Percentiles rank a stretch among this genome's conserved stretches.
Evolutionary conservation across 1,140 invertebrate species (phyloP).

Genomic region (Diabrotica virgifera): DNA sequence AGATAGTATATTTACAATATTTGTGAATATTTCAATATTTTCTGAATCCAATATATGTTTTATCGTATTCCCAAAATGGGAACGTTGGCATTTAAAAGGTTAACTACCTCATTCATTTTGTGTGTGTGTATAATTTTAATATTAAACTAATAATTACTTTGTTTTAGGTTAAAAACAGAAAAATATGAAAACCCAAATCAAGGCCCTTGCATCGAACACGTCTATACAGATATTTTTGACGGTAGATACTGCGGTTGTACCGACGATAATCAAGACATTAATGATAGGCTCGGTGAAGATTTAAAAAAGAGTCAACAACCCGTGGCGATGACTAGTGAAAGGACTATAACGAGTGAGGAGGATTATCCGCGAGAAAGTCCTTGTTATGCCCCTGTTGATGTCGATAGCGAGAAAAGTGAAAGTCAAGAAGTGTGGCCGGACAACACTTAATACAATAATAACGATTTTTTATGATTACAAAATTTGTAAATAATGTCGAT

Average conservation of each 20-base stretch:
- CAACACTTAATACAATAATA: too few relatives aligned
- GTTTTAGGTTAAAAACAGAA: slow-evolving; percentile 21
- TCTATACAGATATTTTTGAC: slow-evolving; percentile 34
- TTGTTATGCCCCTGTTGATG: background rate
- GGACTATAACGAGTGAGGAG: background rate
- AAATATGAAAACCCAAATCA: slow-evolving; percentile 32
- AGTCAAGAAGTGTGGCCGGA: too few relatives aligned
- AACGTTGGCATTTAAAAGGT: too few relatives aligned
- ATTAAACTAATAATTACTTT: too few relatives aligned
- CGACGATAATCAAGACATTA: slow-evolving; percentile 30
- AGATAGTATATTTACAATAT: too few relatives aligned
- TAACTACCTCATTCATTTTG: too few relatives aligned
- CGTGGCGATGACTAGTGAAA: background rate
- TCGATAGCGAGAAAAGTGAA: background rate
- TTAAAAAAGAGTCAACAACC: slow-evolving; percentile 15
- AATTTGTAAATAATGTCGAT: too few relatives aligned
- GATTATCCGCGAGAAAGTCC: background rate
- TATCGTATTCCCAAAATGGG: too few relatives aligned
- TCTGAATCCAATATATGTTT: too few relatives aligned
- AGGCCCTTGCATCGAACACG: slow-evolving; percentile 27
- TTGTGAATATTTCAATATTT: too few relatives aligned
- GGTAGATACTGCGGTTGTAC: slow-evolving; percentile 27
- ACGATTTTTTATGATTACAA: too few relatives aligned
- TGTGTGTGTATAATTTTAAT: too few relatives aligned
- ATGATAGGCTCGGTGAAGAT: slow-evolving; percentile 22